Base-by-base conservation (phyloP, 2,113 vertebrate species). In the mouse (Mus musculus) region DNA sequence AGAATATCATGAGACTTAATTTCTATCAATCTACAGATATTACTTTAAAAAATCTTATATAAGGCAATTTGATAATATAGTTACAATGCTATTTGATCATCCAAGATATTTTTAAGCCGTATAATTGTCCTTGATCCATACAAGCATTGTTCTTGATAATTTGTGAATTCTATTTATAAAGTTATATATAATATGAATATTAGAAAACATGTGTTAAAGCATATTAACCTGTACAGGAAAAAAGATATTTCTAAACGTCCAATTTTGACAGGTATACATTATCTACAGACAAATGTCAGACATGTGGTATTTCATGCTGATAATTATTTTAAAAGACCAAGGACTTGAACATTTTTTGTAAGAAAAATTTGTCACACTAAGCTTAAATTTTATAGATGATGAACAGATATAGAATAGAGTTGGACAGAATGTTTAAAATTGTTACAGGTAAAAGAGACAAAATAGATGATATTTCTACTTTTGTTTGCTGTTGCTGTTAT, bases 321-420 rank as follows among this genome's bases (percentile, higher is more conserved):
- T 84, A 96, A 87, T 97, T 97, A 84, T 89, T 90, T 92, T 89
- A 52, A 96, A 95, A 89, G 61, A 97, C n/a, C 10, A 91, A 24
- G 61, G 84, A 95, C 92, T 61, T 94, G 90, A 82, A 93, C n/a
- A 46, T 91, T 91, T 91, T 80, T 90, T 88, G 30, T 89, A 91
- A 85, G 26, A 96, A 89, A 96, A 93, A 82, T 91, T 87, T 93
- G 26, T 92, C 85, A 77, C n/a, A 12, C 56, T 63, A 95, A 92
- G 77, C 30, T 87, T 81, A 61, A 81, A 87, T 75, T 96, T 96
- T 77, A 86, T 65, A 89, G 19, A 78, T 89, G 69, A 69, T 73
- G 39, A 42, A 49, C 30, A 89, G 92, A 82, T 88, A 73, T 36
- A 2, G 61, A 95, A 81, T 39, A 2, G 75, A 85, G 82, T 92